Base-by-base conservation (phyloP, 2,797 vertebrate genomes). In the Halcyon badia region DNA sequence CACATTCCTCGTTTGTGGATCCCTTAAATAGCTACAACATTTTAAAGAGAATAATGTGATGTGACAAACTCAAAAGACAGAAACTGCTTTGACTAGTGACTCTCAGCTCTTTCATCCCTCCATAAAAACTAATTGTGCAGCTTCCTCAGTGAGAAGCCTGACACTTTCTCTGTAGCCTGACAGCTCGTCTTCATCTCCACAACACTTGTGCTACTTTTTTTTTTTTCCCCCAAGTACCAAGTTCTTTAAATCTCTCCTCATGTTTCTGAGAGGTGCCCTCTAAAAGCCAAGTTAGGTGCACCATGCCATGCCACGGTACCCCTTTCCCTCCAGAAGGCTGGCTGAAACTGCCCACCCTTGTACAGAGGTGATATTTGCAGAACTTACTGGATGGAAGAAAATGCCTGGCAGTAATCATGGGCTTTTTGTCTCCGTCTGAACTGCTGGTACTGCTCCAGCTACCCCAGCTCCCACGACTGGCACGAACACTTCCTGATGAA, bases 371-470 rank as follows among this genome's bases (percentile, higher is more conserved):
- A 5, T 48, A 61, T n/a, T 21, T 64, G 78, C 64, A 73, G 48
- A 86, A 97, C 98, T 97, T 97, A 98, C 98, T 97, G 1, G 97
- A 95, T 13, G 93, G 97, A 92, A 98, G 97, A 97, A 98, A 98
- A 96, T 97, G 97, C 39, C 98, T 98, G 78, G 97, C 96, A 73
- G 97, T 96, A 60, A 90, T 97, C 37, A 70, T 42, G 8, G 98
- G 97, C 86, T 99, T 99, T 96, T 98, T 99, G 93, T 99, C 99
- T 49, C 99, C 99, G 2, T 99, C 99, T 0, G 99, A 98, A 97
- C 99, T 99, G 97, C 99, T 99, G 71, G 99, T 98, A 64, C 99
- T 99, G 98, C 99, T 99, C 99, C 99, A 99, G 98, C 99, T 99
- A 58, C 99, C 99, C 99, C 99, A 99, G 97, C 99, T 99, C 39